Evolutionary conservation across 1,140 invertebrate genomes (phyloP).

Genomic region (Cydia pomonella): DNA sequence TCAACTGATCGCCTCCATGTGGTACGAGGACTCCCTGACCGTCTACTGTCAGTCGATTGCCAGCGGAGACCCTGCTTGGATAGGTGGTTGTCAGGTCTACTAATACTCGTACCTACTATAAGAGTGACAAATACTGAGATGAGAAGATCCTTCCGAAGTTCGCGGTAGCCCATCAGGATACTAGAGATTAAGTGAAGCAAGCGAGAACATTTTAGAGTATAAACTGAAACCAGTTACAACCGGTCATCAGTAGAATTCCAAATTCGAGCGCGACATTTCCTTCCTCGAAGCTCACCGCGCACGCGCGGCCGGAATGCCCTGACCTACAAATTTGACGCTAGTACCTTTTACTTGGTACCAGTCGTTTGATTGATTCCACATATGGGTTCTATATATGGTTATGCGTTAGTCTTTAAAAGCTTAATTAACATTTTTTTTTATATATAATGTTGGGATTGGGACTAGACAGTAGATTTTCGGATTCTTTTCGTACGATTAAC

Average conservation of each 20-base stretch:
- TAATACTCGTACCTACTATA: too few species aligned
- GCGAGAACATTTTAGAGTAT: neutral
- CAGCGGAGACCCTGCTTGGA: too few species aligned
- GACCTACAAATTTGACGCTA: constrained; percentile 32
- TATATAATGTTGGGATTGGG: neutral
- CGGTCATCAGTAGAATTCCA: constrained; percentile 24
- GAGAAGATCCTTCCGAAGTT: too few species aligned
- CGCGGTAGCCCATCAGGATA: too few species aligned
- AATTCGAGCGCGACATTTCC: constrained; percentile 24
- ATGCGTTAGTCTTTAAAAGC: neutral
- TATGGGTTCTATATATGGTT: constrained; percentile 5
- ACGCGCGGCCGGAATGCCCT: constrained; percentile 27
- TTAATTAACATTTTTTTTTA: neutral
- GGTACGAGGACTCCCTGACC: too few species aligned
- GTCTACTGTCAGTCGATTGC: too few species aligned
- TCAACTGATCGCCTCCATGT: too few species aligned
- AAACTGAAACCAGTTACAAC: neutral
- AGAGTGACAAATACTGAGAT: too few species aligned
- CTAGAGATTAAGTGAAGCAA: neutral
- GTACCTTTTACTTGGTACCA: constrained; percentile 16
- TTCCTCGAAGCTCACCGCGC: constrained; percentile 22
- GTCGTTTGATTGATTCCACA: constrained; percentile 15
- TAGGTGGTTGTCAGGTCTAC: too few species aligned
- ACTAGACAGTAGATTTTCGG: neutral
- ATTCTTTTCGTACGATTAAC: too few species aligned